phyloP scores from a whole-genome alignment of 2,113 vertebrate species.

The Oxyruncus cristatus region DNA sequence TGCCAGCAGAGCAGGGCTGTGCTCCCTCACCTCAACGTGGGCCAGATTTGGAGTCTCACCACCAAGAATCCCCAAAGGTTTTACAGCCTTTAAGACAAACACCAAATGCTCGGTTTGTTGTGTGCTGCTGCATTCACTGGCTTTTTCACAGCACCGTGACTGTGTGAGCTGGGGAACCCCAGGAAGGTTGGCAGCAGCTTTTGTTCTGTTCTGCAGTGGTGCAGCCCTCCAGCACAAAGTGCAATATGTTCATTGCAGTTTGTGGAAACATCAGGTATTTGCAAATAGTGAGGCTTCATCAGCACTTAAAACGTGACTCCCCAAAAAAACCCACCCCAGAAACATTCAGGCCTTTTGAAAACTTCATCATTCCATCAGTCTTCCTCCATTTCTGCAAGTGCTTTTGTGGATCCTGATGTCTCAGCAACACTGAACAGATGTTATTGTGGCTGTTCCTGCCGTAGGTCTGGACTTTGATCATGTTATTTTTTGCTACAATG shows the following conservation, averaged over 20 bases:
- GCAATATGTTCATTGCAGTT: neutral
- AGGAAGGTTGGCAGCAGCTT: neutral
- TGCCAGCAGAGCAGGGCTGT: neutral
- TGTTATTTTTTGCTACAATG: neutral
- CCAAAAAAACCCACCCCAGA: neutral
- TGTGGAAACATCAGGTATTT: neutral
- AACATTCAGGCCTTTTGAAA: neutral
- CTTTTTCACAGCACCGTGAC: neutral
- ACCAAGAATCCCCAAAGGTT: neutral
- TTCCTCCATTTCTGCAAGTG: neutral
- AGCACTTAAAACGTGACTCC: neutral
- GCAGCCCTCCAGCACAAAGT: neutral
- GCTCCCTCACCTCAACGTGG: neutral
- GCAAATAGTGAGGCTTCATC: neutral
- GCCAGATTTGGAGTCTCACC: neutral
- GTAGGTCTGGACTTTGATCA: neutral
- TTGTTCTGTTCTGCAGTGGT: neutral
- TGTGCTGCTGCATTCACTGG: neutral
- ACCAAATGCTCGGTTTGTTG: neutral
- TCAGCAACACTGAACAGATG: neutral
- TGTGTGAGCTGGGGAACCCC: neutral
- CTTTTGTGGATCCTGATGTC: neutral
- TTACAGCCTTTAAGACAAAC: neutral
- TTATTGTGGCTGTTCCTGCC: neutral
- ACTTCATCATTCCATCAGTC: neutral